Percentiles rank a stretch among this genome's conserved stretches.
These are phyloP conservation scores for Brachionus koreanus DNA, from an alignment of 1,140 invertebrate genomes.

Conservation along the genomic window DNA sequence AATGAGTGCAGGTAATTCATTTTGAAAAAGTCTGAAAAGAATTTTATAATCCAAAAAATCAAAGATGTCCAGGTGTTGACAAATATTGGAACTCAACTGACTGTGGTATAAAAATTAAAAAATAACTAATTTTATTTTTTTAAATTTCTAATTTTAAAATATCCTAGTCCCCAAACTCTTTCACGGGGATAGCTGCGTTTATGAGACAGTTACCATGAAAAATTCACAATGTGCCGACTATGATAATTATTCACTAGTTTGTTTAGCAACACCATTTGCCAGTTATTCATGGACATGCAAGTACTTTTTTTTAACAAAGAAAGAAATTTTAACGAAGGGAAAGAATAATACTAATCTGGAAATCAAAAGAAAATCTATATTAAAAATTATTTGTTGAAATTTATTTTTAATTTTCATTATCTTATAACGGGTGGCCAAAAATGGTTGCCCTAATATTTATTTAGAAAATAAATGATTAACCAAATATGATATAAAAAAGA, in stretches of 20 bases:
- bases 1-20: not conserved
- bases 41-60: not conserved
- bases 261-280: not conserved
- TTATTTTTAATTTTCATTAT: too few species aligned
- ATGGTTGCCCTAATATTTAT: too few species aligned
- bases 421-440: too few species aligned
- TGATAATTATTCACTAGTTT: not conserved
- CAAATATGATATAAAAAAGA: too few species aligned
- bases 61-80: not conserved
- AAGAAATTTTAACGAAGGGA: too few species aligned
- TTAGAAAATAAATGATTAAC: too few species aligned
- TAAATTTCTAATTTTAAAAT: not conserved
- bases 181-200: not conserved
- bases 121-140: not conserved
- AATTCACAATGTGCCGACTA: slow-evolving; percentile 5
- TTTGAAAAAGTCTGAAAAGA: not conserved
- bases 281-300: not conserved
- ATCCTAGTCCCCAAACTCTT: not conserved
- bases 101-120: not conserved
- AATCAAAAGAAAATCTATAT: too few species aligned
- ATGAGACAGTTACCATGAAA: not conserved
- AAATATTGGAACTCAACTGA: not conserved
- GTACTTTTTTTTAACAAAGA: too few species aligned
- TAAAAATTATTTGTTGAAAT: too few species aligned
- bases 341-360: too few species aligned